Conservation (phyloP, 1,140 invertebrate species). For the Drosophila setifemur region DNA sequence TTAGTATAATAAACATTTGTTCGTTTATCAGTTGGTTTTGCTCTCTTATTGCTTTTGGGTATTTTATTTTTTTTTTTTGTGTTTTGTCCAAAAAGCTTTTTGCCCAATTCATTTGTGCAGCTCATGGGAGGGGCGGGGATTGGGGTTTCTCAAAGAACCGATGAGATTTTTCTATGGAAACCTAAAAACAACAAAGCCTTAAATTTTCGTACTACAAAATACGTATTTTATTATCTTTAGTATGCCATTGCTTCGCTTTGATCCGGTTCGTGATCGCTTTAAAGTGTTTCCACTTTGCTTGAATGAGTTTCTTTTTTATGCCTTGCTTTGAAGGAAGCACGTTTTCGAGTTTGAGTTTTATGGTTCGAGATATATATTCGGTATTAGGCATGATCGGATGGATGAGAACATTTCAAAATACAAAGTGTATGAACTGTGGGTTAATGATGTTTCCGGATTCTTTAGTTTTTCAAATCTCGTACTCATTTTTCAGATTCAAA, state of each 20-base stretch:
- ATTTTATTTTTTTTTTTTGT: not conserved
- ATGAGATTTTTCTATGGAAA: slow-evolving; percentile 11
- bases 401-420: slow-evolving; percentile 9
- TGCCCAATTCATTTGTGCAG: slow-evolving; percentile 47
- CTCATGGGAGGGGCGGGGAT: not conserved
- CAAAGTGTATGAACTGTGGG: not conserved
- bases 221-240: slow-evolving; percentile 12
- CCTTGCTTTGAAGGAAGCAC: slow-evolving; percentile 31
- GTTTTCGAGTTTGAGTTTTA: slow-evolving; percentile 23
- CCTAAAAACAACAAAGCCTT: slow-evolving; percentile 39
- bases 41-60: slow-evolving; percentile 22
- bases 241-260: slow-evolving; percentile 10
- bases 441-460: too few species aligned
- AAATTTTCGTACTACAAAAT: not conserved
- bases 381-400: slow-evolving; percentile 2
- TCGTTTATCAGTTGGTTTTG: slow-evolving; percentile 56
- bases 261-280: slow-evolving; percentile 44
- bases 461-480: too few species aligned
- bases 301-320: slow-evolving; percentile 12
- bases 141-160: not conserved
- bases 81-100: slow-evolving; percentile 28
- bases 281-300: slow-evolving; percentile 15
- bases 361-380: not conserved
- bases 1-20: slow-evolving; percentile 55
- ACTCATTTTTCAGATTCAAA: too few species aligned